Conservation (phyloP, 2,888 invertebrate species). For the Girardia tigrina region DNA sequence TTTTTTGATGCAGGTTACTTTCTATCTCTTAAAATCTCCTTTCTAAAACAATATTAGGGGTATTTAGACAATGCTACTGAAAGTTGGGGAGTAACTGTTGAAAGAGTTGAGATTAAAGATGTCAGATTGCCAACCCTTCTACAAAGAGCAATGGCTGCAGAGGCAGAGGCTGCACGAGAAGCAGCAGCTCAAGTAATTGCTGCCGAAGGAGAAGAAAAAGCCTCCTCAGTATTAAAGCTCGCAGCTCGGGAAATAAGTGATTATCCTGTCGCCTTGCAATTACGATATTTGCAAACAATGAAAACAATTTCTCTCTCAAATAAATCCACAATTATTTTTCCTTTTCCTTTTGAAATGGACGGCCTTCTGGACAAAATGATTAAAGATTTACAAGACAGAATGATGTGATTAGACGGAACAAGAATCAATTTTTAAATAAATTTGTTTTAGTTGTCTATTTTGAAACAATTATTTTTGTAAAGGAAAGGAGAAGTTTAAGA, state of each 20-base stretch:
- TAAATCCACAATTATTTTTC: background rate
- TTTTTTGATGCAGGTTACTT: conserved; percentile 44
- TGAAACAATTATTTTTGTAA: too few species aligned
- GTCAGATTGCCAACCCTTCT: background rate
- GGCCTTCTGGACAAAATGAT: conserved; percentile 16
- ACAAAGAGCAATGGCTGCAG: conserved; percentile 11
- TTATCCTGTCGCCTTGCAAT: background rate
- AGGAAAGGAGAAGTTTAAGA: too few species aligned
- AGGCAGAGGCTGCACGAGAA: background rate
- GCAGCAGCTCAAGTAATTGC: conserved; percentile 10
- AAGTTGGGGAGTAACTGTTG: conserved; percentile 6
- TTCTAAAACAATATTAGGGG: conserved; percentile 51
- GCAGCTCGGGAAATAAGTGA: background rate
- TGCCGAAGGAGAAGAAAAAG: conserved; percentile 4
- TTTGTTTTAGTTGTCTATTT: too few species aligned
- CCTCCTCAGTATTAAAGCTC: conserved; percentile 12
- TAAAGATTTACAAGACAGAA: background rate
- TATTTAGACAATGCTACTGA: background rate
- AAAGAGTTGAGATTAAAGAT: background rate
- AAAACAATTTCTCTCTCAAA: background rate
- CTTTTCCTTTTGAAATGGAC: conserved; percentile 17
- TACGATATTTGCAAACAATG: conserved; percentile 16
- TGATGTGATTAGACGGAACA: too few species aligned
- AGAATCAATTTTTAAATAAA: too few species aligned
- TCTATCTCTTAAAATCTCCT: conserved; percentile 51